Evolutionary conservation across 30 jellyfish, hydroid and myxozoan genomes (phyloP), one percentile per base, ranked within the genome.

Genomic region (Pseudorhiza aurosa): DNA sequence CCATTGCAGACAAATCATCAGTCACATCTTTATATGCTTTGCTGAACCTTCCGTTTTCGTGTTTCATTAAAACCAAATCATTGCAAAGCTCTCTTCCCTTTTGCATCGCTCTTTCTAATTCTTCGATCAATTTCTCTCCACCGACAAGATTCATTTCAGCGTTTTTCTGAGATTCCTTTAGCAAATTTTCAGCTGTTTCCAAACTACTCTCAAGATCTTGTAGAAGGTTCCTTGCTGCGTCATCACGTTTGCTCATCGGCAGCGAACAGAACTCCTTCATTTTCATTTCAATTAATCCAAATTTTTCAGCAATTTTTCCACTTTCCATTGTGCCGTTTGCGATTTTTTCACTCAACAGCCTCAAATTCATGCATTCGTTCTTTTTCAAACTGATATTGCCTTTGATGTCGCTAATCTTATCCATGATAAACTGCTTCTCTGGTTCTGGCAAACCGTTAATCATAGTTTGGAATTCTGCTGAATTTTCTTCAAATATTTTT

Each of bases 21-120:
- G 2, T 72, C 27, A 72, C 29, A 3, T 72, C 75, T 25, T 50
- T 0, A 36, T 45, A 72, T 6, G 86, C 55, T 53, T 51, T 72
- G 43, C 63, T 30, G 36, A 72, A 72, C 42, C 75, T 56, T n/a
- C 22, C 40, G 35, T 39, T 49, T 72, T 72, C 86, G 35, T 39
- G 51, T n/a, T 37, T 72, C 67, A 57, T 57, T n/a, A 44, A 31
- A 22, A 17, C 30, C 1, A 72, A 7, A n/a, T 72, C 86, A 51
- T 72, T 53, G 67, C 67, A 21, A 14, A 19, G 17, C 5, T 53
- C 67, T 53, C 32, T 17, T 19, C 2, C 67, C 1, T 12, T 2
- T 19, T 53, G 19, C 24, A 12, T 53, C 36, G 12, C 67, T 18
- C 8, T 19, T 19, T 53, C 36, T 37, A 53, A 53, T 19, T 53